phyloP scores from a whole-genome alignment of 2,888 invertebrate genomes.

The Pristionchus arcanus region DNA sequence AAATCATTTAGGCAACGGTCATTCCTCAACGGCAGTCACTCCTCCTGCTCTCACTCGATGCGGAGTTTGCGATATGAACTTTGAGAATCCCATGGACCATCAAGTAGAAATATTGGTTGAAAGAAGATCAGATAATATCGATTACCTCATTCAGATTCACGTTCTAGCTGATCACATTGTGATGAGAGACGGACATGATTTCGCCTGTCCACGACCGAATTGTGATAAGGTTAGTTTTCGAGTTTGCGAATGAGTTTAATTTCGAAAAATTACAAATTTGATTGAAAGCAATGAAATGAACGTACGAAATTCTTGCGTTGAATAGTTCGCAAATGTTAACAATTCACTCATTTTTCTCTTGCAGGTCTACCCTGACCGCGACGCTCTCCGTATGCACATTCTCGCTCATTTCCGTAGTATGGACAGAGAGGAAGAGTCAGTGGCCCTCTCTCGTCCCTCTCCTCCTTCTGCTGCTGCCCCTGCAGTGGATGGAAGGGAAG shows the following conservation, averaged over 20 bases:
- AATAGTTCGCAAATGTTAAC: too few species aligned
- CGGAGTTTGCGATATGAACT: conserved; percentile 56
- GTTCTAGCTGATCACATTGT: conserved; percentile 76
- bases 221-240: conserved; percentile 63
- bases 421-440: conserved; percentile 27
- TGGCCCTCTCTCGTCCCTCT: conserved; percentile 40
- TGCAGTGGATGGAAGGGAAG: not conserved
- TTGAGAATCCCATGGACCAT: conserved; percentile 59
- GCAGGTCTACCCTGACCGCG: conserved; percentile 70
- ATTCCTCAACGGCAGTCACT: conserved; percentile 56
- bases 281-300: too few species aligned
- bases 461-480: conserved; percentile 47
- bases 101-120: conserved; percentile 53
- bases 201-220: conserved; percentile 70
- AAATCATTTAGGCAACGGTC: conserved; percentile 49
- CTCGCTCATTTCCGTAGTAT: conserved; percentile 64
- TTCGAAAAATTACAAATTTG: too few species aligned
- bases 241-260: too few species aligned
- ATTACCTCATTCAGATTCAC: conserved; percentile 67
- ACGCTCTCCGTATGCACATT: conserved; percentile 72
- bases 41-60: conserved; percentile 60
- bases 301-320: too few species aligned
- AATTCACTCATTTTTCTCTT: not conserved
- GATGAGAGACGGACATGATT: conserved; percentile 76
- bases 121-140: not conserved